phyloP scores from a whole-genome alignment of 1,140 invertebrate genomes.

The silkworm (Bombyx mori) region ASM3026992v2 NC_085114.1:8829501-8830000 shows the following conservation, averaged over 20 bases:
- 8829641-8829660: no score
- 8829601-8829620: no score
- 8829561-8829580: slow-evolving; percentile 16
- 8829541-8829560: slow-evolving; percentile 22
- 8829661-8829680: no score
- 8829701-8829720: no score
- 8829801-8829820: no score
- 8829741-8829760: no score
- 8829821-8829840: no score
- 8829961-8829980: slow-evolving; percentile 20
- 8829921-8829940: slow-evolving; percentile 18
- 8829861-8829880: slow-evolving; percentile 18
- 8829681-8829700: no score
- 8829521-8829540: slow-evolving; percentile 23
- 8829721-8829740: no score
- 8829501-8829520: slow-evolving; percentile 5
- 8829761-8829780: no score
- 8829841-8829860: not conserved
- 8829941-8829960: slow-evolving; percentile 21
- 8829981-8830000: slow-evolving; percentile 23
- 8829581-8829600: not conserved
- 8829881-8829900: slow-evolving; percentile 27
- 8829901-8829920: slow-evolving; percentile 24
- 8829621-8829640: not conserved
- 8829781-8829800: no score